Percentiles rank a stretch among this genome's conserved stretches.
Conservation (phyloP, 2,888 invertebrate species). For the Drosophila fungiperda region DNA sequence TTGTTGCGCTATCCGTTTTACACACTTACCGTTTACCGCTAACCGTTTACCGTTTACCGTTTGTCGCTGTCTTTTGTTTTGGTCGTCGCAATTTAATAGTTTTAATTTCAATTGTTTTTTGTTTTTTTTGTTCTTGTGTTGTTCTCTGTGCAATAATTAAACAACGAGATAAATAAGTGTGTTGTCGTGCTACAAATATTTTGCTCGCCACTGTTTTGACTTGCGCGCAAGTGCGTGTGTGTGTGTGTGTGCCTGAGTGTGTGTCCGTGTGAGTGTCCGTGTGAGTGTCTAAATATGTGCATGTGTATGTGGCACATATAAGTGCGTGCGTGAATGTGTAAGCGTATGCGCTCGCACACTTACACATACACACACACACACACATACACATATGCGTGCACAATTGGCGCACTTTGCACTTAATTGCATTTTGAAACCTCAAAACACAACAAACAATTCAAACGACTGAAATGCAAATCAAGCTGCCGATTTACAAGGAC, state of each 20-base stretch:
- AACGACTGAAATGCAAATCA: constrained; percentile 57
- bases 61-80: constrained; percentile 17
- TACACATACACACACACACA: background rate
- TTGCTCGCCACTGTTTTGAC: constrained; percentile 46
- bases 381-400: background rate
- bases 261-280: background rate
- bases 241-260: background rate
- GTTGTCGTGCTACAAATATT: constrained; percentile 28
- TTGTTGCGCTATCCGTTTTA: constrained; percentile 34
- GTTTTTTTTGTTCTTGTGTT: constrained; percentile 7
- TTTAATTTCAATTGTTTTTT: background rate
- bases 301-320: constrained; percentile 1
- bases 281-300: background rate
- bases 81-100: constrained; percentile 1
- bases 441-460: constrained; percentile 24
- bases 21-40: constrained; percentile 34
- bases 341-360: background rate
- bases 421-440: constrained; percentile 42
- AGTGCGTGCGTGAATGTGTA: background rate
- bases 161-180: constrained; percentile 5
- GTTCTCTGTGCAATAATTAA: constrained; percentile 10
- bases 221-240: constrained; percentile 44
- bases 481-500: constrained; percentile 22
- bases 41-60: constrained; percentile 17
- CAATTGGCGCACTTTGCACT: constrained; percentile 30